Conservation (phyloP, 2,113 vertebrate species). For the Gopherus flavomarginatus region DNA sequence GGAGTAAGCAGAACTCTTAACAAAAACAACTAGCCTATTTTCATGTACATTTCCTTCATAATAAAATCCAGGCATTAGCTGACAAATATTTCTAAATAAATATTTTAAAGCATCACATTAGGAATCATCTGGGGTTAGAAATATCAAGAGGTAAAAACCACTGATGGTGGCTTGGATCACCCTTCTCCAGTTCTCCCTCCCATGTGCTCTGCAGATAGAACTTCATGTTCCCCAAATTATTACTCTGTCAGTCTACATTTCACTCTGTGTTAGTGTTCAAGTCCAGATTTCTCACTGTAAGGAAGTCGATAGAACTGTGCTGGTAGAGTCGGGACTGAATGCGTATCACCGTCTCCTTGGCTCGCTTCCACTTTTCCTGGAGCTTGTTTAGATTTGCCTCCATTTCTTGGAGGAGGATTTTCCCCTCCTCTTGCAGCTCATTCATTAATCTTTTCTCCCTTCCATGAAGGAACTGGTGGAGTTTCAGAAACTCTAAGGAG, state of each 20-base stretch:
- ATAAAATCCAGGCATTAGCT: background rate
- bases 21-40: background rate
- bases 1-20: background rate
- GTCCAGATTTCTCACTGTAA: conserved; percentile 60
- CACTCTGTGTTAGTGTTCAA: background rate
- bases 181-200: background rate
- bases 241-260: background rate
- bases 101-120: background rate
- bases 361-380: conserved; percentile 25
- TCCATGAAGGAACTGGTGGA: conserved; percentile 62
- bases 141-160: background rate
- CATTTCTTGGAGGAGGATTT: conserved; percentile 52
- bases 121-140: background rate
- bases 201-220: background rate
- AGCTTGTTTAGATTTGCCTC: conserved; percentile 39
- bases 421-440: conserved; percentile 46
- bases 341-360: conserved; percentile 36
- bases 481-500: conserved; percentile 61
- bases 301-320: conserved; percentile 56
- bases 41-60: background rate
- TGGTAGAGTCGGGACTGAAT: conserved; percentile 41
- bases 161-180: background rate
- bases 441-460: conserved; percentile 62
- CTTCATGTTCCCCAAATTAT: background rate
- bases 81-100: background rate